Base-by-base conservation (phyloP, 2,888 invertebrate genomes). In the Dicycla oo region DNA sequence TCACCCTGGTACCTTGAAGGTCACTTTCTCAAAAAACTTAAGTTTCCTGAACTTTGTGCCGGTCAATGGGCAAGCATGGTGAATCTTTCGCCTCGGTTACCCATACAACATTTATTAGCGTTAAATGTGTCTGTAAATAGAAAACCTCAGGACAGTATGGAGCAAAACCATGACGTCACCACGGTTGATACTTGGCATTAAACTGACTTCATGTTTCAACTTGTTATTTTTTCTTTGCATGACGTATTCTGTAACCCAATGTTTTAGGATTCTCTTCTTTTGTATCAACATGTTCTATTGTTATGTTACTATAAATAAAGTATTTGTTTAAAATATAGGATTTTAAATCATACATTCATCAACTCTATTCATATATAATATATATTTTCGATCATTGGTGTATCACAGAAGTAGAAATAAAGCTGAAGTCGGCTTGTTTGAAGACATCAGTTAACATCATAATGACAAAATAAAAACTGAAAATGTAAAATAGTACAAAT, bases 61-160 rank as follows among this genome's bases (percentile, higher is more conserved):
- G 98, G 98, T 0, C 98, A 98, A 84, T 98, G 98, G 98, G 97
- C 98, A 34, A 98, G 98, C 83, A 97, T 98, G 97, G 96, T 97
- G 47, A 97, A 97, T 84, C 92, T 97, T 5, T 96, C 97, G 0
- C 97, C 97, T 0, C 94, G 98, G 57, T 90, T 98, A 20, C 97
- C 97, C 0, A 93, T 97, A 79, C 95, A 96, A 69, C 96, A 96
- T 66, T 91, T 96, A 0, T 81, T 96, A 40, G 95, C 96, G 4
- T 91, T 96, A 15, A 96, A 96, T 78, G 94, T 96, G 4, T 93
- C 96, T 20, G 96, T 96, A 3, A 96, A 96, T 73, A 92, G 95
- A 57, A 96, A 96, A 82, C 96, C 95, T 13, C 96, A 96, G 77
- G 92, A 93, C 65, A 95, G 95, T 76, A 95, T 95, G 91, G 96